These are phyloP conservation scores for Mobula birostris DNA, from an alignment of 2,113 vertebrate species.

Conservation along the genomic window DNA sequence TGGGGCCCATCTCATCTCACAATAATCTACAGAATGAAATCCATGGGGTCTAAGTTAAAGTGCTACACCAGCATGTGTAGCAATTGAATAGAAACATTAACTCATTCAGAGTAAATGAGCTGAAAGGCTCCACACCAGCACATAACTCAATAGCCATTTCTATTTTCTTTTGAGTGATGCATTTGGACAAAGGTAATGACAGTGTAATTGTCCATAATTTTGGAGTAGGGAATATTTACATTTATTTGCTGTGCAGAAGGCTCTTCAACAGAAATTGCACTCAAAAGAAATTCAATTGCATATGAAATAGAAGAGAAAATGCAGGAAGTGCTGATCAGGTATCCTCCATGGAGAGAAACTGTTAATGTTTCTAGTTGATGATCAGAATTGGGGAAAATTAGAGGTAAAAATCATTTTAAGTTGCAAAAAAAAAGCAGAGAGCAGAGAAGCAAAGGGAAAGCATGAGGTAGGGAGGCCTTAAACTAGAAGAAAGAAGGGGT, in stretches of 20 bases:
- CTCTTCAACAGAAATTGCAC: constrained; percentile 7
- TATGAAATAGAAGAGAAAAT: no score
- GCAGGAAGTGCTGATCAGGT: no score
- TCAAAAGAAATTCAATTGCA: neutral
- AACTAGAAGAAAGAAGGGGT: no score
- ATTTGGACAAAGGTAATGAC: constrained; percentile 14
- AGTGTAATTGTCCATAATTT: neutral
- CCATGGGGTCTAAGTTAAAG: neutral
- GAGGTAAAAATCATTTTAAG: no score
- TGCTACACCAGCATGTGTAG: neutral
- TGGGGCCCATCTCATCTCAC: neutral
- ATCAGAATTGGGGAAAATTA: no score
- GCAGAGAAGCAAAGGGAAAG: no score
- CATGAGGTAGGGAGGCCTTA: no score
- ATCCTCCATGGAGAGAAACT: no score
- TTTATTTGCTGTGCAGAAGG: neutral
- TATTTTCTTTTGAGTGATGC: constrained; percentile 18
- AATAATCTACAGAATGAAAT: constrained; percentile 31
- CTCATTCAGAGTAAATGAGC: neutral
- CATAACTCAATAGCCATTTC: constrained; percentile 21
- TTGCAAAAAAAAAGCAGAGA: no score
- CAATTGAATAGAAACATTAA: neutral
- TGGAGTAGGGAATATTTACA: neutral
- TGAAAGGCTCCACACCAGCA: neutral
- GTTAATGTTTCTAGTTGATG: no score